Evolutionary conservation across 2,113 vertebrate species (phyloP).

Genomic region (Oenanthe oenanthe): DNA sequence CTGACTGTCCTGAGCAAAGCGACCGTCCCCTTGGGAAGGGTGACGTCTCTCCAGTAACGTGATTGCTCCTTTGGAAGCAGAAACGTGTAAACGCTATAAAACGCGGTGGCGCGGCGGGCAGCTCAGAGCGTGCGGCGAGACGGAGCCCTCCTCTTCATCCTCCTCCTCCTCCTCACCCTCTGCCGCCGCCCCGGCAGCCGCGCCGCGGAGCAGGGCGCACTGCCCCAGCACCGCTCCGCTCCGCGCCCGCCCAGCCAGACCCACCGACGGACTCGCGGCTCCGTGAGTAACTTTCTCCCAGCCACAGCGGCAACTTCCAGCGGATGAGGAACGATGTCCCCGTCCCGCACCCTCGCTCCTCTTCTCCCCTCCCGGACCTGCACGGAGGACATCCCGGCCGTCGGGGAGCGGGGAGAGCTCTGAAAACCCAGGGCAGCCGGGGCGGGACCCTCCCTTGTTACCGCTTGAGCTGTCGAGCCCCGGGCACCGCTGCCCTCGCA

Average conservation of each 20-base stretch:
- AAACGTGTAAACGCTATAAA: slow-evolving; percentile 87
- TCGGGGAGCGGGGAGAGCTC: not conserved
- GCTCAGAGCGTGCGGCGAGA: slow-evolving; percentile 64
- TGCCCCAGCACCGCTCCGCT: slow-evolving; percentile 77
- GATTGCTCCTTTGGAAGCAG: slow-evolving; percentile 75
- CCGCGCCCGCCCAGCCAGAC: slow-evolving; percentile 68
- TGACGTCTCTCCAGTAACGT: slow-evolving; percentile 88
- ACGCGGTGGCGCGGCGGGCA: slow-evolving; percentile 69
- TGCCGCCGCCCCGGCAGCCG: not conserved
- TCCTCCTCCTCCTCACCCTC: not conserved
- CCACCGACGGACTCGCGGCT: slow-evolving; percentile 26
- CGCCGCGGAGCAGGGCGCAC: not conserved
- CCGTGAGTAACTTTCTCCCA: slow-evolving; percentile 57
- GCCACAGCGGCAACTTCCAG: not conserved
- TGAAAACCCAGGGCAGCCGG: not conserved
- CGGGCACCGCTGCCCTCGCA: not conserved
- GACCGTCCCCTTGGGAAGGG: slow-evolving; percentile 78
- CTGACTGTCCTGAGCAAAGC: slow-evolving; percentile 72
- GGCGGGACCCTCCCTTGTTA: not conserved
- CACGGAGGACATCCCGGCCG: not conserved
- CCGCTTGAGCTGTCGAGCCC: not conserved
- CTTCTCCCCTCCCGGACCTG: not conserved
- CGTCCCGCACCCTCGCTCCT: not conserved
- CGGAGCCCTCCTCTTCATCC: slow-evolving; percentile 14
- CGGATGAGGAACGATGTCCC: not conserved